Evolutionary conservation across 2,888 invertebrate genomes (phyloP).

Genomic region (Lasioglossum villosulum): DNA sequence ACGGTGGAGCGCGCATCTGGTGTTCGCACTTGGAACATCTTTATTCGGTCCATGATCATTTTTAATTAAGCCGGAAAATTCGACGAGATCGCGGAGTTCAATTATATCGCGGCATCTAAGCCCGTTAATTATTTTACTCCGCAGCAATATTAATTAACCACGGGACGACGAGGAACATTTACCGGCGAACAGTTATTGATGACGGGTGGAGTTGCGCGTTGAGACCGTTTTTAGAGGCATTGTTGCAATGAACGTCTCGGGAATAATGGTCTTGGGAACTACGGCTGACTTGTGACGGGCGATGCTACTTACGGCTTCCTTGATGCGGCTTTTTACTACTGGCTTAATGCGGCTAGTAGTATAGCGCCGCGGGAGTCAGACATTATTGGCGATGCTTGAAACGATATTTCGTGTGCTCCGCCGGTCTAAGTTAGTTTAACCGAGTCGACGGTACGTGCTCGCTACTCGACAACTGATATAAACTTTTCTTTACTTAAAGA

Average conservation of each 20-base stretch:
- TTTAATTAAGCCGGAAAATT: slow-evolving; percentile 21
- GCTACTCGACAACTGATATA: slow-evolving; percentile 1
- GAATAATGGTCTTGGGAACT: slow-evolving; percentile 26
- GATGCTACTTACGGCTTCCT: slow-evolving; percentile 21
- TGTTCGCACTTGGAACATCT: neutral
- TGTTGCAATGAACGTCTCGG: neutral
- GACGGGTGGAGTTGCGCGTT: neutral
- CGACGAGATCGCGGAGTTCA: neutral
- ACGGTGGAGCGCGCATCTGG: neutral
- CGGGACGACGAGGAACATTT: neutral
- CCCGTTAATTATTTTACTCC: neutral
- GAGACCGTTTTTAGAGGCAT: neutral
- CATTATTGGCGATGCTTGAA: slow-evolving; percentile 7
- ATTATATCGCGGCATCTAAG: neutral
- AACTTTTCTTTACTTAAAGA: slow-evolving; percentile 1
- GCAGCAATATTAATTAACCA: slow-evolving; percentile 18
- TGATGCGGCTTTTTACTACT: slow-evolving; percentile 31
- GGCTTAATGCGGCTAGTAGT: slow-evolving; percentile 10
- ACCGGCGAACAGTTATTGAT: neutral
- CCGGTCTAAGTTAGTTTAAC: slow-evolving; percentile 8
- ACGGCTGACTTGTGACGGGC: slow-evolving; percentile 11
- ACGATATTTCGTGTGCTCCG: neutral
- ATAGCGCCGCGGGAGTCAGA: slow-evolving; percentile 12
- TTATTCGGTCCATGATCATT: neutral
- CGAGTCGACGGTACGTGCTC: neutral